A percentile compares a stretch with the other conserved stretches of the same genome.
These are phyloP conservation scores for Melospiza melodia DNA, from an alignment of 2,113 vertebrate species.

Conservation along the genomic window DNA sequence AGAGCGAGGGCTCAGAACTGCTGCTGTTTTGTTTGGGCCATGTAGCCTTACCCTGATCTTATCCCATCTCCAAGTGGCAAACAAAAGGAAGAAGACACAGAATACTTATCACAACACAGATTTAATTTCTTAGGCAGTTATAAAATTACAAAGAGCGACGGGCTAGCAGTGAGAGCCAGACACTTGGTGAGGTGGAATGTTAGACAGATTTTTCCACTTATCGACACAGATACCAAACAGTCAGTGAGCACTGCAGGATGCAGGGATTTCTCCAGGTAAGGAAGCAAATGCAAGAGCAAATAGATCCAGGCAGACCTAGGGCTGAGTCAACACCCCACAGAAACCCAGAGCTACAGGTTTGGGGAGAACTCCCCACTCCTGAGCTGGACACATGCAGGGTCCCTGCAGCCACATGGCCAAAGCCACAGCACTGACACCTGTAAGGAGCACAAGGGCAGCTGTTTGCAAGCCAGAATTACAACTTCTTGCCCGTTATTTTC, in stretches of 20 bases:
- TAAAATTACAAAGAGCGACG: conserved; percentile 48
- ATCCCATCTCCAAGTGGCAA: conserved; percentile 14
- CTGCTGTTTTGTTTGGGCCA: neutral
- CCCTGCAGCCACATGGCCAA: neutral
- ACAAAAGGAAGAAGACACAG: neutral
- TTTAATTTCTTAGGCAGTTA: conserved; percentile 56
- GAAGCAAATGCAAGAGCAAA: conserved; percentile 18
- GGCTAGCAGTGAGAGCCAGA: neutral
- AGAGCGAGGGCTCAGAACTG: neutral
- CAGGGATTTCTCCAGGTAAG: neutral
- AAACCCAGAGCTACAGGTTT: neutral
- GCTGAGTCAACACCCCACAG: neutral
- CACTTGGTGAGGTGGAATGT: conserved; percentile 7
- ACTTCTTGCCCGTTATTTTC: neutral
- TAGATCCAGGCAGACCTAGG: neutral
- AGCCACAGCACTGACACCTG: neutral
- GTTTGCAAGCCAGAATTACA: neutral
- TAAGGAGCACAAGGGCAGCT: neutral
- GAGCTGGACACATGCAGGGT: neutral
- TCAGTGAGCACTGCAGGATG: neutral
- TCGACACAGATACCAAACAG: neutral
- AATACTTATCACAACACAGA: conserved; percentile 43
- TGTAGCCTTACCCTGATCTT: rapidly evolving
- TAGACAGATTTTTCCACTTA: neutral
- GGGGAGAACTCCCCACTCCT: neutral